Evolutionary conservation across 2,888 invertebrate genomes (phyloP).

Genomic region (Carpatolechia fugitivella): DNA sequence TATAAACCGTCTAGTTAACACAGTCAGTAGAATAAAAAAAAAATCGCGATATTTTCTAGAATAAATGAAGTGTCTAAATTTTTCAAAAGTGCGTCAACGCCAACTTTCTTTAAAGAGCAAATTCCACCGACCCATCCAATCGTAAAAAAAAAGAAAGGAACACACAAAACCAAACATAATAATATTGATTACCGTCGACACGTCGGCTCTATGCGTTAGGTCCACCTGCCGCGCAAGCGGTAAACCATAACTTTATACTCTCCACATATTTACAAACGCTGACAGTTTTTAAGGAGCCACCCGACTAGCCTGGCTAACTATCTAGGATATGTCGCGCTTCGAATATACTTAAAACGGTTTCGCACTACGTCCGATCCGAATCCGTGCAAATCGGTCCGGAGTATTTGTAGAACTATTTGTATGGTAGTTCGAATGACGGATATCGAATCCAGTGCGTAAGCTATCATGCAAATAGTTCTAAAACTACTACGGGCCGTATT

Average conservation of each 20-base stretch:
- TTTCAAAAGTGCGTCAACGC: too few species aligned
- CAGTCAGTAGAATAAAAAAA: too few species aligned
- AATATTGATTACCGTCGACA: slow-evolving; percentile 67
- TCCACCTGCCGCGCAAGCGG: slow-evolving; percentile 76
- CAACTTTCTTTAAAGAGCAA: background rate
- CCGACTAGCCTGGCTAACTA: too few species aligned
- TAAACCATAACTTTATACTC: slow-evolving; percentile 53
- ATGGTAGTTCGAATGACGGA: too few species aligned
- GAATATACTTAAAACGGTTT: too few species aligned
- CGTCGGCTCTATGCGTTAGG: slow-evolving; percentile 75
- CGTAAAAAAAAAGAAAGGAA: slow-evolving; percentile 28
- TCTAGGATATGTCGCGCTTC: background rate
- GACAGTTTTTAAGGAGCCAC: background rate
- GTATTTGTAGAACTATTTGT: too few species aligned
- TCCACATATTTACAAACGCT: slow-evolving; percentile 8
- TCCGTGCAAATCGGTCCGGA: too few species aligned
- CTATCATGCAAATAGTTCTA: too few species aligned
- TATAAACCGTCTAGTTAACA: too few species aligned
- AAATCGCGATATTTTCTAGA: background rate
- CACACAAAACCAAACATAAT: slow-evolving; percentile 54
- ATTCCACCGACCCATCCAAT: background rate
- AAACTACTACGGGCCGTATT: too few species aligned
- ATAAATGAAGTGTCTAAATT: background rate
- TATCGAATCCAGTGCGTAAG: too few species aligned
- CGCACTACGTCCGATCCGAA: too few species aligned